Evolutionary conservation across 1,140 invertebrate species (phyloP).

Genomic region (Drosophila neocordata): DNA sequence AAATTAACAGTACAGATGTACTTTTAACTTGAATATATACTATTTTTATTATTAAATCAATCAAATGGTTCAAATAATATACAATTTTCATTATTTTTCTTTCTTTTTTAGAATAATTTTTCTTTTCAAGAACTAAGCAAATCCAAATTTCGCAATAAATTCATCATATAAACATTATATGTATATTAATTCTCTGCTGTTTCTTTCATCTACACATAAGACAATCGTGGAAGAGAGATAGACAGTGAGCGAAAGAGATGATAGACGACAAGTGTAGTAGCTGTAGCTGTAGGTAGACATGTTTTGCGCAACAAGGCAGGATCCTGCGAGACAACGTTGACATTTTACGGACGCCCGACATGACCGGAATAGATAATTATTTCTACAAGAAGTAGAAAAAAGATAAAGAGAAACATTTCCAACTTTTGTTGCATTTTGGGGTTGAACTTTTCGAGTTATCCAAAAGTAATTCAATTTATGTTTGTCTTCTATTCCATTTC

Average conservation of each 20-base stretch:
- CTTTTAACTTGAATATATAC: no score
- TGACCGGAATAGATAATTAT: constrained; percentile 71
- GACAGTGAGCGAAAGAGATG: background rate
- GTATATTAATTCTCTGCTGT: constrained; percentile 1
- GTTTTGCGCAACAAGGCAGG: constrained; percentile 19
- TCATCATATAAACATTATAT: background rate
- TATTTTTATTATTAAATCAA: no score
- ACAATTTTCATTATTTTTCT: no score
- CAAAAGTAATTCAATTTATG: constrained; percentile 59
- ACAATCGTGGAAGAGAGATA: background rate
- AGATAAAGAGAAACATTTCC: background rate
- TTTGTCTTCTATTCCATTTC: constrained; percentile 40
- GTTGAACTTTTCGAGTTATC: constrained; percentile 34
- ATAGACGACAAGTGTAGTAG: constrained; percentile 7
- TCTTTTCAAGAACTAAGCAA: no score
- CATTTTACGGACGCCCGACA: constrained; percentile 38
- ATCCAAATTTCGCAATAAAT: background rate
- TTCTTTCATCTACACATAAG: constrained; percentile 1
- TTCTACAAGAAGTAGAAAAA: constrained; percentile 30
- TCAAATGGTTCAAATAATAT: no score
- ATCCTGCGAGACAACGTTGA: constrained; percentile 21
- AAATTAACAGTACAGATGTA: no score
- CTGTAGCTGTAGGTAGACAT: constrained; percentile 17
- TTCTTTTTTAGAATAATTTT: no score
- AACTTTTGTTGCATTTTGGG: constrained; percentile 32